Evolutionary conservation across 1,140 invertebrate species (phyloP).

Genomic region (Liolophura sinensis): DNA sequence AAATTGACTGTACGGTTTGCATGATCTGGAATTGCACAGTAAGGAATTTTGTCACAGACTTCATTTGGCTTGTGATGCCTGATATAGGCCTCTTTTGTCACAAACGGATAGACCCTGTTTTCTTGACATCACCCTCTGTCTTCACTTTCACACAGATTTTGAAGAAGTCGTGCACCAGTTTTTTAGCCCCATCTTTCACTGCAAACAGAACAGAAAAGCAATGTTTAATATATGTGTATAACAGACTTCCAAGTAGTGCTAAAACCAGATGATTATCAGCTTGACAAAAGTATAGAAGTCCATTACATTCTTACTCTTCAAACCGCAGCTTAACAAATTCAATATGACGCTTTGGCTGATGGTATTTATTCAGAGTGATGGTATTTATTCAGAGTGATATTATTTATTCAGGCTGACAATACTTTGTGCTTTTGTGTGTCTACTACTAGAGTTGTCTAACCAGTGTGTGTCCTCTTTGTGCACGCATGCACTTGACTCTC

Average conservation of each 20-base stretch:
- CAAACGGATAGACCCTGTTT: neutral
- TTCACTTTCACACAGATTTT: constrained; percentile 7
- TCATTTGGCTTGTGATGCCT: too few relatives aligned
- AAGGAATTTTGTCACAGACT: too few relatives aligned
- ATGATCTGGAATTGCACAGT: too few relatives aligned
- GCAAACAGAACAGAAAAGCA: constrained; percentile 14
- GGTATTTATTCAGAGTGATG: too few relatives aligned
- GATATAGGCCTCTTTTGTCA: neutral
- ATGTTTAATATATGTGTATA: neutral
- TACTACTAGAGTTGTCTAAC: too few relatives aligned
- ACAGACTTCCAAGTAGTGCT: neutral
- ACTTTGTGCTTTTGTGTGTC: too few relatives aligned
- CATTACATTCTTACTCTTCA: constrained; percentile 1
- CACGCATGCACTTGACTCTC: too few relatives aligned
- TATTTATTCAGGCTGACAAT: too few relatives aligned
- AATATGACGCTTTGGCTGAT: too few relatives aligned
- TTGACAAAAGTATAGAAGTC: neutral
- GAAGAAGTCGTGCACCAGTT: constrained; percentile 19
- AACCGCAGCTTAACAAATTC: neutral
- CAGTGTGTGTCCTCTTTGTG: too few relatives aligned
- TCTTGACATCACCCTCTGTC: constrained; percentile 10
- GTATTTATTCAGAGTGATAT: too few relatives aligned
- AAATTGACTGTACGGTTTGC: too few relatives aligned
- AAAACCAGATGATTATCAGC: neutral
- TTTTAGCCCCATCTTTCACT: constrained; percentile 24